Evolutionary conservation across 1,140 invertebrate genomes (phyloP), one percentile per base, ranked within the genome.

Genomic region (Euglossa dilemma): DNA sequence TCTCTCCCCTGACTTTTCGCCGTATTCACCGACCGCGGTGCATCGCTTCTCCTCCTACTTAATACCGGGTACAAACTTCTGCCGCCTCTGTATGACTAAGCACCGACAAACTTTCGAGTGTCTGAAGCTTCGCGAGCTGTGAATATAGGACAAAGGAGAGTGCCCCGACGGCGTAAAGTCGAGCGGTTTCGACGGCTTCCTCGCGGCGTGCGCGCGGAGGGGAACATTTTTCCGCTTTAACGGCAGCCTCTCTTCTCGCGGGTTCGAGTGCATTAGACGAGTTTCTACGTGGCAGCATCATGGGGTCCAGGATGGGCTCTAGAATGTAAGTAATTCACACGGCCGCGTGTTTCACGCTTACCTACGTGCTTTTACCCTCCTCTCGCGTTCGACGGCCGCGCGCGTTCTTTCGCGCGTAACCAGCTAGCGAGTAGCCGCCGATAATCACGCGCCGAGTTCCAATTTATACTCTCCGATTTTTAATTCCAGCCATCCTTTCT

Each of bases 141-240:
- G 74, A 83, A 77, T 83, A 77, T 61, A 78, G 74, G 67, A 83
- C 81, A 71, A 70, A 83, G 75, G 47, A 71, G 74, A 69, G 56
- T 61, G 66, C 36, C 73, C 8, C 50, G 54, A 23, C 52, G 64
- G 28, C 61, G 64, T 23, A 23, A 67, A 76, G 56, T 70, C 56
- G 28, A 78, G 50, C 36, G 36, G 64, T 67, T 78, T 61, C 71
- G 43, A 59, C 61, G 28, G 25, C 2, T n/a, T 20, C 6, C 50
- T 61, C 18, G 45, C n/a, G 7, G 56, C 25, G 16, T 52, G 18
- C 52, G 0, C 63, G 61, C 63, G 43, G 50, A 67, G 43, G 23
- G 75, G 74, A 59, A 54, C 18, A 63, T 69, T 83, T 76, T 78
- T 50, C 18, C 36, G n/a, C 18, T 78, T 83, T 54, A 56, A 83